Percentiles rank a stretch among this genome's conserved stretches.
These are phyloP conservation scores for Philhelius pedissequus DNA, from an alignment of 2,888 invertebrate genomes.

Conservation along the genomic window DNA sequence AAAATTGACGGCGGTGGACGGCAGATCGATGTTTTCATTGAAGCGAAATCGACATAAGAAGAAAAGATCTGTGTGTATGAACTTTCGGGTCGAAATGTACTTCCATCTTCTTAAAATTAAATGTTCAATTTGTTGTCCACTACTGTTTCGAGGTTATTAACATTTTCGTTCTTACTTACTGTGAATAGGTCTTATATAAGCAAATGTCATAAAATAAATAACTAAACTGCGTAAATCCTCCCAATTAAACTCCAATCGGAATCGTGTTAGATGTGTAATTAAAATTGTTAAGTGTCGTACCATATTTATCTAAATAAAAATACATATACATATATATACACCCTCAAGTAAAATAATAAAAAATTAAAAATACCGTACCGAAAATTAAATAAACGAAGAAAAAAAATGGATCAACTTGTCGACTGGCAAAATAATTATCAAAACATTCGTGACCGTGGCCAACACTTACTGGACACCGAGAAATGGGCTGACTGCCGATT, in stretches of 20 bases:
- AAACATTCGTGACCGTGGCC: conserved; percentile 86
- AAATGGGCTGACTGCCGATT: conserved; percentile 92
- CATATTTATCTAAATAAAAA: not conserved
- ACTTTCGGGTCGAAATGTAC: too few species aligned
- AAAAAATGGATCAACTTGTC: conserved; percentile 67
- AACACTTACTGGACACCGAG: conserved; percentile 87
- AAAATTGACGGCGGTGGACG: too few species aligned
- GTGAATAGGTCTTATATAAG: not conserved
- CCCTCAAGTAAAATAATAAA: not conserved
- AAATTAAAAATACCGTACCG: not conserved
- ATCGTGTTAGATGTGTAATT: not conserved
- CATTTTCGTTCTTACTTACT: not conserved
- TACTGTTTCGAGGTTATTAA: not conserved
- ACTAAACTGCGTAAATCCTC: conserved; percentile 15
- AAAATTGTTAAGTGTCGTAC: not conserved
- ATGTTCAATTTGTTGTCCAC: not conserved
- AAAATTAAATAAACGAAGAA: not conserved
- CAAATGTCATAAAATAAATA: not conserved
- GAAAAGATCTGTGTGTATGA: too few species aligned
- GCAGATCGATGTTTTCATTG: too few species aligned
- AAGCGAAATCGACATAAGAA: too few species aligned
- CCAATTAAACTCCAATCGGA: not conserved
- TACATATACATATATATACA: not conserved
- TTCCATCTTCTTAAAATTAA: too few species aligned
- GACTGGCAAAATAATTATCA: conserved; percentile 90